A percentile compares a stretch with the other conserved stretches of the same genome.
Evolutionary conservation across 2,797 vertebrate species (phyloP).

Genomic region (Adrianichthys oophorus): DNA sequence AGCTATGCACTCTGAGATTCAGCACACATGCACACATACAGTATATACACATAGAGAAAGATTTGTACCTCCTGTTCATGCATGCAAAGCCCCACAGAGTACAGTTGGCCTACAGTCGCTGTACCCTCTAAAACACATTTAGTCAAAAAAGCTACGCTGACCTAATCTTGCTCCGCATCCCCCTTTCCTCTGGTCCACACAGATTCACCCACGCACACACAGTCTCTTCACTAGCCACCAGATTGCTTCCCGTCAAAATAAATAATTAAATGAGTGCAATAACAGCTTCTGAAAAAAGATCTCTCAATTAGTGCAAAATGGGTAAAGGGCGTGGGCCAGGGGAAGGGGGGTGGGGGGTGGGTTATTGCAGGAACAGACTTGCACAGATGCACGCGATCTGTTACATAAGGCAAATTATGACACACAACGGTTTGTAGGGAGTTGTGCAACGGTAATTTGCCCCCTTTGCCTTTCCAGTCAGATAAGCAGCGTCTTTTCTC

Average conservation of each 20-base stretch:
- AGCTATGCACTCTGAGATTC: constrained; percentile 57
- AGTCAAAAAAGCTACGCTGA: constrained; percentile 50
- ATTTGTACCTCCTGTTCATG: constrained; percentile 32
- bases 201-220: constrained; percentile 23
- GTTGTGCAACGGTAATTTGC: constrained; percentile 72
- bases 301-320: constrained; percentile 77
- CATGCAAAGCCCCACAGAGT: constrained; percentile 44
- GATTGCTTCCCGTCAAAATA: constrained; percentile 79
- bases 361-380: constrained; percentile 58
- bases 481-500: constrained; percentile 72
- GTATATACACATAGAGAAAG: constrained; percentile 12
- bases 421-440: constrained; percentile 64
- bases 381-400: constrained; percentile 42
- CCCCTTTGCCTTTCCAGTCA: constrained; percentile 69
- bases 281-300: constrained; percentile 77
- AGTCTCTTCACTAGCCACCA: constrained; percentile 64
- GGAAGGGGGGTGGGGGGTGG: constrained; percentile 35
- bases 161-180: constrained; percentile 27
- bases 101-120: constrained; percentile 36
- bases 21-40: constrained; percentile 33
- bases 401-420: constrained; percentile 75
- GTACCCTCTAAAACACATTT: constrained; percentile 38
- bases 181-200: constrained; percentile 6
- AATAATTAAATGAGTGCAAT: constrained; percentile 78
- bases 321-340: constrained; percentile 65